Evolutionary conservation across 1,140 invertebrate genomes (phyloP).

Genomic region (Chlorops oryzae): DNA sequence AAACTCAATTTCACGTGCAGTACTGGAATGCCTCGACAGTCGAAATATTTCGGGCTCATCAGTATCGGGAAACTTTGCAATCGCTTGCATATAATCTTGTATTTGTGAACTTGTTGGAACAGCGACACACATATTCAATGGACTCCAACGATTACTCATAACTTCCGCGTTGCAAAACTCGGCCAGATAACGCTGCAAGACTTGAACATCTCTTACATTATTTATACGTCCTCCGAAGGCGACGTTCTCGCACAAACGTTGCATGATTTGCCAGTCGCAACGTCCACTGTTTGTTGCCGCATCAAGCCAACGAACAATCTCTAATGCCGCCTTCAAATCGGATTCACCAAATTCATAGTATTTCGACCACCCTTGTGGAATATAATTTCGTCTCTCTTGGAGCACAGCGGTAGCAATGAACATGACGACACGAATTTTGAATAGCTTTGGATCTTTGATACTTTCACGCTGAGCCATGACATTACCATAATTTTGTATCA

Average conservation of each 20-base stretch:
- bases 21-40: constrained; percentile 54
- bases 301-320: constrained; percentile 62
- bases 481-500: constrained; percentile 43
- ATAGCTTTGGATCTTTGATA: constrained; percentile 31
- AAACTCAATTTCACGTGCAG: constrained; percentile 32
- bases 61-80: constrained; percentile 61
- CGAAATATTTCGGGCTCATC: constrained; percentile 71
- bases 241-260: constrained; percentile 72
- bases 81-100: constrained; percentile 58
- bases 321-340: constrained; percentile 72
- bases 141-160: constrained; percentile 54
- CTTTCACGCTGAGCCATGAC: constrained; percentile 14
- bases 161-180: constrained; percentile 63
- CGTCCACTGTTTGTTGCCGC: constrained; percentile 23
- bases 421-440: constrained; percentile 44
- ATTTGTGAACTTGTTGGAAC: constrained; percentile 51
- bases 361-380: constrained; percentile 77
- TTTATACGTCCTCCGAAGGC: constrained; percentile 87
- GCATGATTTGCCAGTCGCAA: constrained; percentile 69
- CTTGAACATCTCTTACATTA: constrained; percentile 68
- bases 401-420: constrained; percentile 66
- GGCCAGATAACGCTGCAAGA: constrained; percentile 68
- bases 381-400: constrained; percentile 80
- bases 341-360: constrained; percentile 86
- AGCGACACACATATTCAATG: constrained; percentile 51